Evolutionary conservation across 2,113 vertebrate genomes (phyloP).

Genomic region (Sturnus vulgaris): DNA sequence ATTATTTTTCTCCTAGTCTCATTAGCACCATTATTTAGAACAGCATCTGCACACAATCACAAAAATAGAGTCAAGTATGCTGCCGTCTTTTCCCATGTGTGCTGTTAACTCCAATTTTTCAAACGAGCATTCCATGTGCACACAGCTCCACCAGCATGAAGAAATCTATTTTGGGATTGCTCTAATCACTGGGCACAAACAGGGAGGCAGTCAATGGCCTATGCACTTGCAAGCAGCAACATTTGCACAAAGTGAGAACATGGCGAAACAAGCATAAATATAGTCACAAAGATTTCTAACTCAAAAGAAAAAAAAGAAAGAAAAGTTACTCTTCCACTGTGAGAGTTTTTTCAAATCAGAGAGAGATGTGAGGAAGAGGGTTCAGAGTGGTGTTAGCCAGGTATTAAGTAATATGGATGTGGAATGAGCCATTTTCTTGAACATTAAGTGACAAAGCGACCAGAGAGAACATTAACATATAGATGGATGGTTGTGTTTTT

Average conservation of each 20-base stretch:
- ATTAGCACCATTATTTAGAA: not conserved
- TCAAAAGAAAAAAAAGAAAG: not conserved
- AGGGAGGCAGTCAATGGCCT: not conserved
- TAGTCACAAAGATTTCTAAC: not conserved
- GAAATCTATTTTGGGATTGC: not conserved
- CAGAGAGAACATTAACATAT: not conserved
- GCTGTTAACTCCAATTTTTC: not conserved
- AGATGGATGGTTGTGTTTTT: not conserved
- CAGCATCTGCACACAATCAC: not conserved
- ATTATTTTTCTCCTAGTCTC: not conserved
- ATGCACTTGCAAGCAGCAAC: not conserved
- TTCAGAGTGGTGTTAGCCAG: not conserved
- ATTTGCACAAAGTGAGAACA: not conserved
- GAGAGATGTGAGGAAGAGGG: not conserved
- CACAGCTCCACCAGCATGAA: fast-evolving
- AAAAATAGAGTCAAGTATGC: not conserved
- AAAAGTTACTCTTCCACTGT: not conserved
- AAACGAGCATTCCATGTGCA: not conserved
- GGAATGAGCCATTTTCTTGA: not conserved
- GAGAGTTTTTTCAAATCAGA: not conserved
- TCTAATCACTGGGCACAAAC: not conserved
- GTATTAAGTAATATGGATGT: not conserved
- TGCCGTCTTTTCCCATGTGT: not conserved
- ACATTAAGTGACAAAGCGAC: not conserved
- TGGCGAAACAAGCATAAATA: not conserved